Base-by-base conservation (phyloP, 2,113 vertebrate species). In the Elephas maximus region DNA sequence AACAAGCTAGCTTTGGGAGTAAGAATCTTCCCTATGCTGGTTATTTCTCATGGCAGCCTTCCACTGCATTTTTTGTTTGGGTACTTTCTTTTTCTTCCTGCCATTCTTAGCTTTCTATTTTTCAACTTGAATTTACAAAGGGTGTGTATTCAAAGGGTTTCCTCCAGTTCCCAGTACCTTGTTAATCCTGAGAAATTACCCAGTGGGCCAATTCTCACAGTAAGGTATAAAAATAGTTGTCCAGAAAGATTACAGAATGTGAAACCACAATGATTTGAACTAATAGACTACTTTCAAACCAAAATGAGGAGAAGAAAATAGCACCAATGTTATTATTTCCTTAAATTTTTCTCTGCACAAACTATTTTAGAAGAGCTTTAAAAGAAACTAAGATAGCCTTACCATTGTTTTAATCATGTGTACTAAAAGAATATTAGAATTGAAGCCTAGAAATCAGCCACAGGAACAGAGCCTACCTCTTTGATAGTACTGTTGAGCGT, bases 51-150 rank as follows among this genome's bases (percentile, higher is more conserved):
- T 98, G 98, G 98, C 98, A 98, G 92, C 96, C 97, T 98, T 98
- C 98, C 98, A 98, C 93, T 97, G 82, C 93, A 89, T 97, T 98
- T 98, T 98, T 98, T 99, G 98, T 99, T 98, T 98, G 84, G 89
- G 98, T 98, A 95, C 98, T 99, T 98, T 98, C 98, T 98, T 98
- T 98, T 98, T 99, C 98, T 99, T 99, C 99, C 99, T 99, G 99
- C 96, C 99, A 99, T 99, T 99, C 99, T 99, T 99, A 98, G 98
- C 95, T 98, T 98, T 98, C 99, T 98, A 97, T 99, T 99, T 99
- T 98, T 96, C 98, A 98, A 48, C 98, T 98, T 96, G 92, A 97
- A 98, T 98, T 98, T 98, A 98, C 96, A 97, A 97, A 98, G 98
- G 98, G 98, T 98, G 98, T 98, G 98, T 97, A 98, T 98, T 98